Base-by-base conservation (phyloP, 2,888 invertebrate genomes). In the Frankliniella intonsa region DNA sequence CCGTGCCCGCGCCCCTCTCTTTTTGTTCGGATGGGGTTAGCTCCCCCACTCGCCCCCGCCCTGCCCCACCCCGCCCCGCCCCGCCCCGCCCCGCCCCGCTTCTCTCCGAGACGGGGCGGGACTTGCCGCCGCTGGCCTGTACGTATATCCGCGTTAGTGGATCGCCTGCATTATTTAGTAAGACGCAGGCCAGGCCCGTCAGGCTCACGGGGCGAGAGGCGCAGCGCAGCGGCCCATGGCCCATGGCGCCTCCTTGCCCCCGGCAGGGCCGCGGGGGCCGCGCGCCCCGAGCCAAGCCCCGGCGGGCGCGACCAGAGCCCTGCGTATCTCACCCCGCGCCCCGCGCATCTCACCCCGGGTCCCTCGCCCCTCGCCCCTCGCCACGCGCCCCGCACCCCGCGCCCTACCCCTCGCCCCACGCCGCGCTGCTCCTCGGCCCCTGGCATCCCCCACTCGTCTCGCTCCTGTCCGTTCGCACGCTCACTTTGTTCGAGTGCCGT, bases 381-480 rank as follows among this genome's bases (percentile, higher is more conserved):
- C 38, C 38, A 2, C 38, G 38, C 38, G 5, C 38, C 38, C 38
- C 5, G 5, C 38, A 5, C 38, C 5, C 38, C 5, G 38, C 55
- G 14, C 55, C 55, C 17, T 12, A 5, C 11, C 69, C 22, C 69
- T 7, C 22, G 9, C 11, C 69, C 25, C 12, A 9, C 25, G 22
- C 22, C n/a, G 69, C 9, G 25, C 25, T 25, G 25, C 69, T 22
- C 25, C 69, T 25, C 25, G 22, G 65, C 69, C 69, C 69, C 69
- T 12, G 12, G 69, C 69, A 22, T 25, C 69, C 69, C 69, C 10
- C 69, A 76, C 69, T 76, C 69, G 69, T 76, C 69, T 76, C 69
- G n/a, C 69, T 76, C 69, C 10, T 25, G 69, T 76, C 69, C 69
- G 69, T 76, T 76, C 69, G 69, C 25, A 76, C 69, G 69, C 69